Evolutionary conservation across 2,797 vertebrate genomes (phyloP).

Genomic region (Crocodylus rhombifer): DNA sequence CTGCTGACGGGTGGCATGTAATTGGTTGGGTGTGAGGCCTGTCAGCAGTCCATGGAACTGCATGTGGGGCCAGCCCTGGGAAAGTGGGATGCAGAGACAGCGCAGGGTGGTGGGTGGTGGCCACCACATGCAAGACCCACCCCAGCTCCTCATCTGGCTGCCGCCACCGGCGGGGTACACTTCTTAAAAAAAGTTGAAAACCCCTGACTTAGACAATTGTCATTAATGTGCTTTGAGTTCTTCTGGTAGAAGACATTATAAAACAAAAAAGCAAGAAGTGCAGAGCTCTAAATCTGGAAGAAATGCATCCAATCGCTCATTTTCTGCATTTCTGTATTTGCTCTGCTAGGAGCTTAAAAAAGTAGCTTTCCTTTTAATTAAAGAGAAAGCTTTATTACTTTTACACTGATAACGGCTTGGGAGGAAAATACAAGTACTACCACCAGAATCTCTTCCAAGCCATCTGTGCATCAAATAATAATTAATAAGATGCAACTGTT

Average conservation of each 20-base stretch:
- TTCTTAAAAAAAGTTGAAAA: no score
- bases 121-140: no score
- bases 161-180: no score
- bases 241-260: background rate
- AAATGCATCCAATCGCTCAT: background rate
- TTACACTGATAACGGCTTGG: background rate
- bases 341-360: background rate
- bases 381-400: conserved; percentile 29
- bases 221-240: background rate
- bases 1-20: no score
- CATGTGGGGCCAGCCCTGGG: no score
- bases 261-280: background rate
- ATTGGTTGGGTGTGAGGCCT: no score
- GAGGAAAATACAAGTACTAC: conserved; percentile 26
- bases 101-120: no score
- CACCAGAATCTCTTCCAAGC: conserved; percentile 16
- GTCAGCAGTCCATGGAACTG: no score
- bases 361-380: conserved; percentile 24
- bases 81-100: no score
- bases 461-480: conserved; percentile 45
- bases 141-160: no score
- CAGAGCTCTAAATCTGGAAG: background rate
- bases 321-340: background rate
- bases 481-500: conserved; percentile 49
- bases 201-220: rapidly evolving